phyloP scores from a whole-genome alignment of 2,888 invertebrate species.

The Erebia palarica region DNA sequence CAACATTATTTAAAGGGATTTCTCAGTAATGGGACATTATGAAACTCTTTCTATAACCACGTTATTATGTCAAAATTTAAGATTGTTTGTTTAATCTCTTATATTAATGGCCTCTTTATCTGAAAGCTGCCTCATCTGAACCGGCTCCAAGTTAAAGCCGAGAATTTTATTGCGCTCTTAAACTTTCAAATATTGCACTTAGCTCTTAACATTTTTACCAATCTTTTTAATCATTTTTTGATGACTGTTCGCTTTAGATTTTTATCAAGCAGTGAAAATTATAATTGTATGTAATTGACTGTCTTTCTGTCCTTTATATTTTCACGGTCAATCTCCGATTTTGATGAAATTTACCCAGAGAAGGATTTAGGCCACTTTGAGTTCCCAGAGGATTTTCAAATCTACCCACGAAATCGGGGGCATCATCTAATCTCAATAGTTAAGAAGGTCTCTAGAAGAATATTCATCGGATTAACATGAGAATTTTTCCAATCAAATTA shows the following conservation, averaged over 20 bases:
- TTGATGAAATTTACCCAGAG: no score
- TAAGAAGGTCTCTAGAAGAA: no score
- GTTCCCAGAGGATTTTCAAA: no score
- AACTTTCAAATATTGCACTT: constrained; percentile 22
- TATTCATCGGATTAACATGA: no score
- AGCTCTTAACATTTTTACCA: constrained; percentile 8
- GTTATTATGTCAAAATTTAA: neutral
- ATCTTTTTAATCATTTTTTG: constrained; percentile 13
- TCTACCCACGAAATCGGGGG: no score
- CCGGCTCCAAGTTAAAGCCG: constrained; percentile 25
- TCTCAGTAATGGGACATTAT: neutral
- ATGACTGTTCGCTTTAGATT: neutral
- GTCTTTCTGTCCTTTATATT: no score
- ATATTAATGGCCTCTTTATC: constrained; percentile 13
- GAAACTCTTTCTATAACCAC: neutral
- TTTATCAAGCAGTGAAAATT: neutral
- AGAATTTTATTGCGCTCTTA: constrained; percentile 25
- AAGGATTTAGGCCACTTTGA: no score
- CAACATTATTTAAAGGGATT: neutral
- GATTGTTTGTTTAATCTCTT: constrained; percentile 20
- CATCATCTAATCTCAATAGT: no score
- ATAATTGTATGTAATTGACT: no score
- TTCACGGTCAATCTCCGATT: no score
- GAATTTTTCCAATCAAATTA: no score
- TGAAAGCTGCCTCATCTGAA: constrained; percentile 25